phyloP scores from a whole-genome alignment of 2,113 vertebrate species.

The Chaenocephalus aceratus region DNA sequence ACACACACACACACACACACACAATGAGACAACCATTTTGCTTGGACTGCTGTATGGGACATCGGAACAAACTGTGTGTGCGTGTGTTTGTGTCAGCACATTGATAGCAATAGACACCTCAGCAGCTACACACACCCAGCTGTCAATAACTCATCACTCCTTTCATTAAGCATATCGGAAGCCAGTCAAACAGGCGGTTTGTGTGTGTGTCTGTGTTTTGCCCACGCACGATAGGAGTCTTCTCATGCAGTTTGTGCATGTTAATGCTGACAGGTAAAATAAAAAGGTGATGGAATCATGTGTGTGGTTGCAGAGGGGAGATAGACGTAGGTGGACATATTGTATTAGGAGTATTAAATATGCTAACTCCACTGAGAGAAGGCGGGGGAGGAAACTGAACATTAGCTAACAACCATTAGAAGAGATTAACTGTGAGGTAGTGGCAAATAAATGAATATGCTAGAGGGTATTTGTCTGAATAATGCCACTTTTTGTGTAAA shows the following conservation, averaged over 20 bases:
- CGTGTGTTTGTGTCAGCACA: conserved; percentile 63
- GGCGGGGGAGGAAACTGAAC: background rate
- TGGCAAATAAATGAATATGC: background rate
- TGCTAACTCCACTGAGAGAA: conserved; percentile 1
- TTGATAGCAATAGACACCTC: conserved; percentile 65
- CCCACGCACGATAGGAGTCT: conserved; percentile 20
- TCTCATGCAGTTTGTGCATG: conserved; percentile 14
- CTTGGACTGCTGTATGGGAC: conserved; percentile 41
- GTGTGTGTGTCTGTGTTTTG: conserved; percentile 16
- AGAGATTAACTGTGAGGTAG: conserved; percentile 12
- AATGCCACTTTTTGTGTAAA: no score
- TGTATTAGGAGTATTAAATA: conserved; percentile 52
- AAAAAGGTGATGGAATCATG: conserved; percentile 45
- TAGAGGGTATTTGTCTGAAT: no score
- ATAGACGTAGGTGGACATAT: conserved; percentile 25
- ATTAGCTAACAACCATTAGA: conserved; percentile 2
- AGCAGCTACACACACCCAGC: conserved; percentile 69
- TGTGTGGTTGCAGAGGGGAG: conserved; percentile 14
- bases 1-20: background rate
- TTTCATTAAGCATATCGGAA: conserved; percentile 80
- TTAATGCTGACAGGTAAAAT: conserved; percentile 33
- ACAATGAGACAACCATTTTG: conserved; percentile 33
- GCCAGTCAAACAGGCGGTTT: conserved; percentile 36
- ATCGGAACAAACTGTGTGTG: conserved; percentile 2
- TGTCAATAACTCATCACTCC: conserved; percentile 85